Conservation (phyloP, 2,797 vertebrate species). For the Sebastes hubbsi region DNA sequence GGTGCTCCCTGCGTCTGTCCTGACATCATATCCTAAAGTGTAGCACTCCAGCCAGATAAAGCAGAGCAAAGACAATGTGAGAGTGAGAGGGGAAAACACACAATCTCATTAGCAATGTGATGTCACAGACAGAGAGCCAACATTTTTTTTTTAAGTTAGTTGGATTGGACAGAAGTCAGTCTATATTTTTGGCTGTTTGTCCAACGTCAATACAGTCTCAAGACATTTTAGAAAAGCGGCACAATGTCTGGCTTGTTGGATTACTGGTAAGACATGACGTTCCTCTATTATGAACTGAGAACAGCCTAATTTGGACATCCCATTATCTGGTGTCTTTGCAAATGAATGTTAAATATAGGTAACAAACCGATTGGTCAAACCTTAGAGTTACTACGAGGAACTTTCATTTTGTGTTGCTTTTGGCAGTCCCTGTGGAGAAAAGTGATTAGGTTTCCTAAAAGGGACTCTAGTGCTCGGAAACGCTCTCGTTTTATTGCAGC, state of each 20-base stretch:
- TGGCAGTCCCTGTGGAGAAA: too few species aligned
- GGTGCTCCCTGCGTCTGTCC: slow-evolving; percentile 73
- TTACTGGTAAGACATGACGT: neutral
- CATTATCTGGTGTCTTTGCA: neutral
- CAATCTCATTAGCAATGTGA: neutral
- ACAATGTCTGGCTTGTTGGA: neutral
- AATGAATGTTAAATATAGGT: neutral
- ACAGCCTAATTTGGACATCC: too few species aligned
- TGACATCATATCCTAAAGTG: slow-evolving; percentile 72
- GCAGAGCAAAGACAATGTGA: slow-evolving; percentile 63
- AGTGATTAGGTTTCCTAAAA: too few species aligned
- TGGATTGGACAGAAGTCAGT: neutral
- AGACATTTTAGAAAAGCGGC: neutral
- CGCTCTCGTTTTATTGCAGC: too few species aligned
- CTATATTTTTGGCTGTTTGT: neutral
- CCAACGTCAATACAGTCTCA: neutral
- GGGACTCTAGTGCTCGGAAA: too few species aligned
- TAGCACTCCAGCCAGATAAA: slow-evolving; percentile 67
- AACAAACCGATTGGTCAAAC: neutral
- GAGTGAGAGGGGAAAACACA: slow-evolving; percentile 57
- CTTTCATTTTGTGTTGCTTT: too few species aligned
- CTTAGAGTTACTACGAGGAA: neutral
- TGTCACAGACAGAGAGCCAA: neutral
- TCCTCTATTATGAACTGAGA: neutral
- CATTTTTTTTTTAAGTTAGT: neutral